phyloP scores from a whole-genome alignment of 2,113 vertebrate species.

The Lophius piscatorius region DNA sequence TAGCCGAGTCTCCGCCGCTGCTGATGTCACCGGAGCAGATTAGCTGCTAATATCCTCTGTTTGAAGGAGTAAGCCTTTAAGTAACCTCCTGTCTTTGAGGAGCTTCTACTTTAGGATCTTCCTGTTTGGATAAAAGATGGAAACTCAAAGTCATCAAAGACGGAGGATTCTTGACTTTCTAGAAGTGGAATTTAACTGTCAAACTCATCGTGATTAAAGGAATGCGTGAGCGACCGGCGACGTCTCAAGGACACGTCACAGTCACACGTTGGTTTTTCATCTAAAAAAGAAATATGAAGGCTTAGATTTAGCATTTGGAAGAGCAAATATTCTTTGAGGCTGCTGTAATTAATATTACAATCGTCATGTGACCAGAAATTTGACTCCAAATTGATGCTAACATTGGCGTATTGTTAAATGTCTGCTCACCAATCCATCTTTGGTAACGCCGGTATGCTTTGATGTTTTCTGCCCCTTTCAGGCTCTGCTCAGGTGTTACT shows the following conservation, averaged over 20 bases:
- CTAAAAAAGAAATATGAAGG: no score
- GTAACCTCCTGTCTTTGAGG: conserved; percentile 19
- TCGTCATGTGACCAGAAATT: background rate
- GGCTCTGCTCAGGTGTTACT: no score
- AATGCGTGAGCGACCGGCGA: conserved; percentile 8
- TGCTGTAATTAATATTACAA: background rate
- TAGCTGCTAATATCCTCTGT: conserved; percentile 40
- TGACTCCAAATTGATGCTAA: background rate
- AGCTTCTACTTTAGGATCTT: conserved; percentile 11
- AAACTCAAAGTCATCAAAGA: conserved; percentile 8
- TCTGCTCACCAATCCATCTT: no score
- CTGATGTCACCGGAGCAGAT: conserved; percentile 57
- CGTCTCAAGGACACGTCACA: conserved; percentile 21
- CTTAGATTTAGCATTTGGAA: background rate
- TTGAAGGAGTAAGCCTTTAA: conserved; percentile 40
- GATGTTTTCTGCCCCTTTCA: no score
- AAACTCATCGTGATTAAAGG: conserved; percentile 7
- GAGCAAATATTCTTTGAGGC: no score
- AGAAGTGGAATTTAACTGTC: conserved; percentile 19
- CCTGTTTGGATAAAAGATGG: conserved; percentile 37
- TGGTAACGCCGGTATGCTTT: no score
- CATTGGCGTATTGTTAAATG: no score
- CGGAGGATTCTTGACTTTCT: conserved; percentile 4
- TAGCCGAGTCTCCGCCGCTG: conserved; percentile 32
- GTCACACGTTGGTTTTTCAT: conserved; percentile 11